Percentiles rank a stretch among this genome's conserved stretches.
Evolutionary conservation across 2,888 invertebrate species (phyloP).

Genomic region (Drepana falcataria): DNA sequence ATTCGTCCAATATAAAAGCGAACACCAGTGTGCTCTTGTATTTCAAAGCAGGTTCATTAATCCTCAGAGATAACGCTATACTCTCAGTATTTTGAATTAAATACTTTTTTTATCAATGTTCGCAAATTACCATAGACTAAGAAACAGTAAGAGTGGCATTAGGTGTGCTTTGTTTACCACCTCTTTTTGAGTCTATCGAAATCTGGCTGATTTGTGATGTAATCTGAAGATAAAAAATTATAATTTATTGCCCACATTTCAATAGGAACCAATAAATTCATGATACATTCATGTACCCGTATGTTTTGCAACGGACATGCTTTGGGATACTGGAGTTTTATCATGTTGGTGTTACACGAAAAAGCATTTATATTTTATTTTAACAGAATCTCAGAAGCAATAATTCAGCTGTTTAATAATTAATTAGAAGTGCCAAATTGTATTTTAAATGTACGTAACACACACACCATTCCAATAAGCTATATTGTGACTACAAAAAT

Average conservation of each 20-base stretch:
- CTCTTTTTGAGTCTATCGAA: no score
- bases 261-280: no score
- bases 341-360: slow-evolving; percentile 35
- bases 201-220: no score
- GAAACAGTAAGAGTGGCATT: no score
- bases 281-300: no score
- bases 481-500: slow-evolving; percentile 50
- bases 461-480: slow-evolving; percentile 67
- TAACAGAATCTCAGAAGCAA: slow-evolving; percentile 59
- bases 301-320: not conserved
- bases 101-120: no score
- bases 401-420: slow-evolving; percentile 38
- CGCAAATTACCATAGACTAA: no score
- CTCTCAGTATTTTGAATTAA: no score
- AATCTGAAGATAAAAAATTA: no score
- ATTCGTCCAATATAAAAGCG: slow-evolving; percentile 51
- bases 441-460: slow-evolving; percentile 39
- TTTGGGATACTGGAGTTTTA: slow-evolving; percentile 1
- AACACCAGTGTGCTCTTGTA: not conserved
- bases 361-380: slow-evolving; percentile 56
- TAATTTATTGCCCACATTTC: no score
- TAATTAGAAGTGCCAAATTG: slow-evolving; percentile 61
- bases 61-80: no score
- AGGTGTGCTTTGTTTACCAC: no score
- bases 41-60: not conserved